Conservation (phyloP, 2,113 vertebrate genomes). For the Oryzias curvinotus region DNA sequence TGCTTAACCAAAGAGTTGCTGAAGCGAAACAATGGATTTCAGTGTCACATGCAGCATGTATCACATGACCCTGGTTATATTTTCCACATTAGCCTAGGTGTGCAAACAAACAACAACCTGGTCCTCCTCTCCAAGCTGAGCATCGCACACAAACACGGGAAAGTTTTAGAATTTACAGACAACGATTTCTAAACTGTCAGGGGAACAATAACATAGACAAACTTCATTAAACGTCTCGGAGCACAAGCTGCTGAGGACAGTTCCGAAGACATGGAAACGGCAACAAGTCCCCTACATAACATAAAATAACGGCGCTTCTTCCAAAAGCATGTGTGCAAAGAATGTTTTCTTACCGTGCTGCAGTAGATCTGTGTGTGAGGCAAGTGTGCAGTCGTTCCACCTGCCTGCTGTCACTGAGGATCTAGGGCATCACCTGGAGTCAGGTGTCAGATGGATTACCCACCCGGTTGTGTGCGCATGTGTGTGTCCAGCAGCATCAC, state of each 20-base stretch:
- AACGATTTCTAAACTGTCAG: not conserved
- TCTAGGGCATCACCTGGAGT: conserved; percentile 79
- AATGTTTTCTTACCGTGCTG: conserved; percentile 72
- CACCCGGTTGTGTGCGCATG: conserved; percentile 22
- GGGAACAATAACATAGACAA: not conserved
- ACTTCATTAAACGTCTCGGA: not conserved
- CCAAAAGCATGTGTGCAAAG: conserved; percentile 9
- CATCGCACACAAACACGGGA: conserved; percentile 5
- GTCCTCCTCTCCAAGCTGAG: not conserved
- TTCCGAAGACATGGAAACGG: not conserved
- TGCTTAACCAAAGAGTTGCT: conserved; percentile 16
- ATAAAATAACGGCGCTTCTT: not conserved
- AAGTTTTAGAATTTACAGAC: not conserved
- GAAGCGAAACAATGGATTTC: conserved; percentile 45
- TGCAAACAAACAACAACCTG: conserved; percentile 17
- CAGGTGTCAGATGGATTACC: conserved; percentile 76
- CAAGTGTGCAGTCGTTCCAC: conserved; percentile 67
- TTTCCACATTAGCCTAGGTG: conserved; percentile 53
- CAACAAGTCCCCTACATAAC: not conserved
- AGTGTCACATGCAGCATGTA: conserved; percentile 40
- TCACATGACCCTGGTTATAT: conserved; percentile 59
- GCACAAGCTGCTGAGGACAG: not conserved
- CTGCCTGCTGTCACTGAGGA: conserved; percentile 79
- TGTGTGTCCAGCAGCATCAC: conserved; percentile 10
- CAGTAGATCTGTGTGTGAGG: conserved; percentile 38